Base-by-base conservation (phyloP, 23 tunicate species). In the Halocynthia roretzi region DNA sequence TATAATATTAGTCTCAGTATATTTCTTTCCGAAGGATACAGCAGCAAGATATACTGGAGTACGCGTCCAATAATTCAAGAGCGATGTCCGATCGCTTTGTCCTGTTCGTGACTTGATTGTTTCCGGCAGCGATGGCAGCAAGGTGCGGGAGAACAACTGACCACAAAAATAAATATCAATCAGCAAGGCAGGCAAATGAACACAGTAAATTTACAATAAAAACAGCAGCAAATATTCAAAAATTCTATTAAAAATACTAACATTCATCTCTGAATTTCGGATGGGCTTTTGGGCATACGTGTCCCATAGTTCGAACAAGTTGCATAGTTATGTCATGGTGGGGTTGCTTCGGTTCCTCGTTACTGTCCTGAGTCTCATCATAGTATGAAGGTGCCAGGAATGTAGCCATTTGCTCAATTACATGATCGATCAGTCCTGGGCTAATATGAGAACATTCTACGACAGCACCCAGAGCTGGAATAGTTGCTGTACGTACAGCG, bases 221-320 rank as follows among this genome's bases (percentile, higher is more conserved):
- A n/a, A 18, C 72, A 2, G 15, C 4, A 18, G 2, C 20, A n/a
- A 12, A 68, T 12, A 20, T 17, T 68, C 74, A 9, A 12, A 9
- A 54, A 12, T 77, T 6, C 52, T 50, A n/a, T n/a, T n/a, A 10
- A 8, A 2, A 14, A 20, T 7, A 61, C 82, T 75, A 54, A 87
- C 94, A 92, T 71, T 92, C 92, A 51, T 92, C 87, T 72, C 98
- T 54, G 75, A 92, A 92, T 63, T 83, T 86, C 22, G 98, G 98
- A 76, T 92, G 80, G 50, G 92, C 85, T 14, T 87, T 85, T 15
- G 75, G 55, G 15, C 68, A 51, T 7, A 82, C 68, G 8, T 77
- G 77, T 48, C 70, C 66, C 51, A 31, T 51, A 0, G 80, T 58
- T 17, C 81, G 70, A 22, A 62, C 12, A 73, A 78, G 55, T 50